A percentile compares a stretch with the other conserved stretches of the same genome.
Conservation (phyloP, 2,888 invertebrate genomes). For the Agapostemon virescens region DNA sequence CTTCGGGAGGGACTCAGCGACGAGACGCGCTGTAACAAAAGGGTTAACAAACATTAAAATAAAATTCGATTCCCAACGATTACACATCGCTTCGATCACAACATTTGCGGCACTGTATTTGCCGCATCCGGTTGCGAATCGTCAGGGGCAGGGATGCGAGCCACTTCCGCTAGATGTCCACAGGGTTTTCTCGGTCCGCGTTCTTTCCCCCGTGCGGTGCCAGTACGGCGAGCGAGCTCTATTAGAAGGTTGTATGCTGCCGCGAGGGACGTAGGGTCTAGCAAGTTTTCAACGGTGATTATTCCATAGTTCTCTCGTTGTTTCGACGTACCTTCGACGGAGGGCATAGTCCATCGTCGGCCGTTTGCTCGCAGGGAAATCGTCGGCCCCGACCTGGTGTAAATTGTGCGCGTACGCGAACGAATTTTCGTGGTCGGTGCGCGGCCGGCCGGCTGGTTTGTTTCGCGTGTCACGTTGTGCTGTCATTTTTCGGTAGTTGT, state of each 20-base stretch:
- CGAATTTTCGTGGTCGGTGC: slow-evolving; percentile 62
- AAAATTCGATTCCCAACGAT: neutral
- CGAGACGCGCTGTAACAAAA: too few species aligned
- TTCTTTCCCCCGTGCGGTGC: neutral
- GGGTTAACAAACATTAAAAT: too few species aligned
- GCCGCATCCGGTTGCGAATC: neutral
- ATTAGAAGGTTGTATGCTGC: slow-evolving; percentile 5
- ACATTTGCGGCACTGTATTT: neutral
- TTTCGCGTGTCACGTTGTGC: slow-evolving; percentile 42
- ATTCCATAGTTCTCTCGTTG: neutral
- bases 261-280: neutral
- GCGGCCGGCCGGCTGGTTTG: slow-evolving; percentile 65
- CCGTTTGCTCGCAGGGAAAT: neutral
- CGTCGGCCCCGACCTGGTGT: slow-evolving; percentile 6
- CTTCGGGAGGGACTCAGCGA: too few species aligned
- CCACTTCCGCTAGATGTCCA: neutral
- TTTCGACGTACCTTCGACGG: neutral
- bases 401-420: slow-evolving; percentile 58
- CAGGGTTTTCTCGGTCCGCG: neutral
- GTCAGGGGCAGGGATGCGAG: neutral
- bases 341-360: neutral
- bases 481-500: slow-evolving; percentile 41
- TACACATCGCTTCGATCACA: too few species aligned
- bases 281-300: neutral
- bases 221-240: neutral